A percentile compares a stretch with the other conserved stretches of the same genome.
Evolutionary conservation across 1,140 invertebrate species (phyloP).

Genomic region (Globodera rostochiensis): DNA sequence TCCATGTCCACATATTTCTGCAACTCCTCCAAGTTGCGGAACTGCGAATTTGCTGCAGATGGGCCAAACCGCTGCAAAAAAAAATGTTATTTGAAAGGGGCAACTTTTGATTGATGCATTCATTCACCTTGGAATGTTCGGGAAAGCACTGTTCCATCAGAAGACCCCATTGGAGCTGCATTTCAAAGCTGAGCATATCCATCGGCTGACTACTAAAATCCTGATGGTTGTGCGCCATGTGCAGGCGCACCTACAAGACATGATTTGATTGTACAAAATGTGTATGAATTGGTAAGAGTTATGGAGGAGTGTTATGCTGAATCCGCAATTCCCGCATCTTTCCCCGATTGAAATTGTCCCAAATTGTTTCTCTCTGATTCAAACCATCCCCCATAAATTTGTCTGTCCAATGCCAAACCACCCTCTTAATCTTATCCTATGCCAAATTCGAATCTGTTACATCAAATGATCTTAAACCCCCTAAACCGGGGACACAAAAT

Average conservation of each 20-base stretch:
- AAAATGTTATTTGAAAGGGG: neutral
- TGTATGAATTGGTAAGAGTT: neutral
- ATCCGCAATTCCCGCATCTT: too few relatives aligned
- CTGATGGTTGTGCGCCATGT: slow-evolving; percentile 34
- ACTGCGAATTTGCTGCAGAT: slow-evolving; percentile 5
- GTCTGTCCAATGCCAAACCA: too few relatives aligned
- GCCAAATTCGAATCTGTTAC: too few relatives aligned
- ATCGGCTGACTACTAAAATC: slow-evolving; percentile 30
- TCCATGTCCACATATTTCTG: slow-evolving; percentile 33
- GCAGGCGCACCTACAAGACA: slow-evolving; percentile 27
- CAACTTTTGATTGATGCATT: neutral
- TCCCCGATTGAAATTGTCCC: too few relatives aligned
- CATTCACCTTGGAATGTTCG: slow-evolving; percentile 36
- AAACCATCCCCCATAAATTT: too few relatives aligned
- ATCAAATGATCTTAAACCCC: too few relatives aligned
- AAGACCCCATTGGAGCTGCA: slow-evolving; percentile 39
- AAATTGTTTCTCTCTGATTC: too few relatives aligned
- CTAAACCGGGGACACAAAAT: too few relatives aligned
- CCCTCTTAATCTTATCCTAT: too few relatives aligned
- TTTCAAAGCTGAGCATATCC: slow-evolving; percentile 32
- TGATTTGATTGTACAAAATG: neutral
- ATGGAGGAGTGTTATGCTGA: too few relatives aligned
- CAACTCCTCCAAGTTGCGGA: slow-evolving; percentile 15
- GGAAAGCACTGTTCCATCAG: slow-evolving; percentile 42
- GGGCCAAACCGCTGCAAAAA: slow-evolving; percentile 33